Evolutionary conservation across 2,797 vertebrate genomes (phyloP), one percentile per base, ranked within the genome.

Genomic region (Amphiprion clarkii): DNA sequence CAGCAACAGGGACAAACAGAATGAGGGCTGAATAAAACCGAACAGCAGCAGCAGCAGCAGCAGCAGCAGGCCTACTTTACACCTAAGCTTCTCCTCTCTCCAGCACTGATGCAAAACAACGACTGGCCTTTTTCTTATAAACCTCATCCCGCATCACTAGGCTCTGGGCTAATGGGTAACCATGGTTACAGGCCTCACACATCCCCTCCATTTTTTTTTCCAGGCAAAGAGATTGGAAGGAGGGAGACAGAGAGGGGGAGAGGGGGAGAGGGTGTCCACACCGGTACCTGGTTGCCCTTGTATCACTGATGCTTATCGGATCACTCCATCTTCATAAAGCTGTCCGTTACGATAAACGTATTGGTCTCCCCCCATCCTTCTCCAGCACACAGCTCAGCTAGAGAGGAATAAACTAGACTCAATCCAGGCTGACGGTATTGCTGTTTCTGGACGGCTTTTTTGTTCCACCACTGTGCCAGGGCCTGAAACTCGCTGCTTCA

Each of bases 181-280:
- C 93, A 93, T 94, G 93, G 93, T 88, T 92, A 93, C 92, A 72
- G 83, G 84, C 80, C 81, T 91, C 86, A 89, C 85, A 90, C 87
- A 92, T 92, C 82, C 81, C 88, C 64, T 84, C 77, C 82, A 85
- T 87, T 55, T 52, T 57, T 61, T 61, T 67, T 42, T 67, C 42
- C 67, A 52, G 57, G 73, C 59, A 40, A 81, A 78, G 72, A 64
- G 74, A 81, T 62, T 80, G 82, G 67, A 80, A 58, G 55, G 64
- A 57, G 55, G 17, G 71, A 54, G 55, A 31, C 42, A 29, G 61
- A 55, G 64, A 46, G 56, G 48, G 57, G 64, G 42, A 39, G 23
- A 58, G 71, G 60, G 76, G 64, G 42, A 39, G 23, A 58, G 71
- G 60, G 76, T 70, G 79, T 84, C 70, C 33, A 71, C 74, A 64